Evolutionary conservation across 2,888 invertebrate species (phyloP).

Genomic region (Dynastes grantii): DNA sequence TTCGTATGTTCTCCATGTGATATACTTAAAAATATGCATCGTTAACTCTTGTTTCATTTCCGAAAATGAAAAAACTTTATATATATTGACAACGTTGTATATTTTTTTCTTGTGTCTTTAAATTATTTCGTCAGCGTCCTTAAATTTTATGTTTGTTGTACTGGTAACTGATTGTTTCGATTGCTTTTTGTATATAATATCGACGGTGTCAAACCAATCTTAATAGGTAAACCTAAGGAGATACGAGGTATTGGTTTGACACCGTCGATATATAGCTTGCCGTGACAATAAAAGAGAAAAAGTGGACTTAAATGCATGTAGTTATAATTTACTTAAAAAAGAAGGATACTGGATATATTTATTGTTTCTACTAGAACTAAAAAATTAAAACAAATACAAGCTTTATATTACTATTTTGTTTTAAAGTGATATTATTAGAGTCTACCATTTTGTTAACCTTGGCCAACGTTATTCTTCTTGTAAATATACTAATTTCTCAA

Average conservation of each 20-base stretch:
- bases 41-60: neutral
- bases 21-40: slow-evolving; percentile 30
- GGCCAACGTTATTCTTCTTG: slow-evolving; percentile 14
- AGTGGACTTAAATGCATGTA: neutral
- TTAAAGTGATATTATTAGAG: slow-evolving; percentile 42
- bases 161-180: neutral
- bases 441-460: slow-evolving; percentile 31
- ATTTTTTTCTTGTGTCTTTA: slow-evolving; percentile 13
- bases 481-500: neutral
- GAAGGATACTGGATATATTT: neutral
- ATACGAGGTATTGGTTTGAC: no score
- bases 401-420: slow-evolving; percentile 21
- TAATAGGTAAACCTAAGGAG: no score
- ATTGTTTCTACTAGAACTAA: neutral
- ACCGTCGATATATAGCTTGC: neutral
- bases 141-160: slow-evolving; percentile 37
- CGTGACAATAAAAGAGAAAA: slow-evolving; percentile 9
- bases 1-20: slow-evolving; percentile 35
- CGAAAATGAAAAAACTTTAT: neutral
- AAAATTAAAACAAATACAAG: slow-evolving; percentile 11
- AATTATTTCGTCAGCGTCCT: slow-evolving; percentile 8
- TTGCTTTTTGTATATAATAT: neutral
- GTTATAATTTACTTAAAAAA: slow-evolving; percentile 8
- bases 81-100: neutral
- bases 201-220: no score